Evolutionary conservation across 30 jellyfish, hydroid and myxozoan genomes (phyloP), one percentile per base, ranked within the genome.

Genomic region (Aurelia sp.): DNA sequence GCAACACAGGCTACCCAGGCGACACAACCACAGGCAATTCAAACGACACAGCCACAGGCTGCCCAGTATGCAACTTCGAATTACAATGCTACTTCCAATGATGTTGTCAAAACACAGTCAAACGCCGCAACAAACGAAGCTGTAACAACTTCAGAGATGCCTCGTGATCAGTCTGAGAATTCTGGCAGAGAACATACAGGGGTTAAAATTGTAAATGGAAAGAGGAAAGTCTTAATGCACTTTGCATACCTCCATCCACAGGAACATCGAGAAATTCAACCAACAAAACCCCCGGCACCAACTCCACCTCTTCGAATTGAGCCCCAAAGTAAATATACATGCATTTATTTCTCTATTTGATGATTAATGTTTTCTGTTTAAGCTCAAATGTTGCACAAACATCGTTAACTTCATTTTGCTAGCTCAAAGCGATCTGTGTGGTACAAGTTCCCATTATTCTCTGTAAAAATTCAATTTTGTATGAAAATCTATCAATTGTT

Each of bases 161-260:
- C 55, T 44, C 62, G 31, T 22, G 37, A 41, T 70, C 63, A 33
- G 48, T 16, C 21, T 13, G 71, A 33, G 31, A 17, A 41, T 13
- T 33, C 84, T 19, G 84, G 53, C 4, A 27, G 8, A 55, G 71
- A 17, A 13, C 18, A 73, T 27, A 62, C 75, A 13, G 55, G 69
- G 33, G 69, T 50, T 22, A 78, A 40, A 62, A 60, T 62, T 13
- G 79, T 48, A 15, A 57, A 58, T 10, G 93, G 86, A 30, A 84
- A 84, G 71, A 60, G 82, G 40, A 84, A 84, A 76, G 87, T 87
- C 11, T 82, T 87, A 4, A 79, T 83, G 93, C 91, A 81, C 48
- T 93, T 83, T 47, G 96, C 98, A n/a, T 93, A 93, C 41, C 89
- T 88, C 33, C 98, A 93, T 78, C 96, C 97, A 9, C 97, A 88